Conservation (phyloP, 2,113 vertebrate genomes). For the Monopterus albus region DNA sequence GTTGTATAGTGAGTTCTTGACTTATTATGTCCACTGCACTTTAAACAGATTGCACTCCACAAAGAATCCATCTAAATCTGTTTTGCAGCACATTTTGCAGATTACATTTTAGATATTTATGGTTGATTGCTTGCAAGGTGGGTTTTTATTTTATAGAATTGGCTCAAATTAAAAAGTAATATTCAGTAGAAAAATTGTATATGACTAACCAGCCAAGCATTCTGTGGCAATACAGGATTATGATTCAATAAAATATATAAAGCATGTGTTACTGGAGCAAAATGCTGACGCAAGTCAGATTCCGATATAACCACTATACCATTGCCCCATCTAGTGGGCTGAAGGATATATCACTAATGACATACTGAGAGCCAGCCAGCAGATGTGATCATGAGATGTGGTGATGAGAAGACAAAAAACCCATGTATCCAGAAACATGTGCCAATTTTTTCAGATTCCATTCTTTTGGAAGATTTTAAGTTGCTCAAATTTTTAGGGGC, state of each 20-base stretch:
- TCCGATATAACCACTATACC: conserved; percentile 31
- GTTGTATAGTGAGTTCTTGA: background rate
- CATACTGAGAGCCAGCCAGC: background rate
- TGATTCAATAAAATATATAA: conserved; percentile 43
- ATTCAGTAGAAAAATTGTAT: conserved; percentile 28
- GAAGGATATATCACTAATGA: conserved; percentile 13
- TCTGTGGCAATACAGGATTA: conserved; percentile 14
- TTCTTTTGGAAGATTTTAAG: conserved; percentile 14
- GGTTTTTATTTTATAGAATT: conserved; percentile 33
- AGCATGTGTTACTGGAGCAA: conserved; percentile 41
- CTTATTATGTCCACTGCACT: conserved; percentile 26
- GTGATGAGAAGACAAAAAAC: background rate
- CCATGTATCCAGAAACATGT: background rate
- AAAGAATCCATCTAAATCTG: background rate
- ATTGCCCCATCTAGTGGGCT: conserved; percentile 80
- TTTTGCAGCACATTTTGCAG: conserved; percentile 12
- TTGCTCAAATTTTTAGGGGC: conserved; percentile 7
- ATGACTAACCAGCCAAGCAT: conserved; percentile 34
- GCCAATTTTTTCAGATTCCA: background rate
- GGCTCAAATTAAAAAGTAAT: conserved; percentile 47
- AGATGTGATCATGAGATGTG: conserved; percentile 21
- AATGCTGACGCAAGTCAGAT: conserved; percentile 35
- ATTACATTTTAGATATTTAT: conserved; percentile 34
- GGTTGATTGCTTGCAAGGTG: conserved; percentile 47
- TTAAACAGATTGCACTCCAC: conserved; percentile 18